Evolutionary conservation across 2,113 vertebrate genomes (phyloP).

Genomic region (Cottus gobio): DNA sequence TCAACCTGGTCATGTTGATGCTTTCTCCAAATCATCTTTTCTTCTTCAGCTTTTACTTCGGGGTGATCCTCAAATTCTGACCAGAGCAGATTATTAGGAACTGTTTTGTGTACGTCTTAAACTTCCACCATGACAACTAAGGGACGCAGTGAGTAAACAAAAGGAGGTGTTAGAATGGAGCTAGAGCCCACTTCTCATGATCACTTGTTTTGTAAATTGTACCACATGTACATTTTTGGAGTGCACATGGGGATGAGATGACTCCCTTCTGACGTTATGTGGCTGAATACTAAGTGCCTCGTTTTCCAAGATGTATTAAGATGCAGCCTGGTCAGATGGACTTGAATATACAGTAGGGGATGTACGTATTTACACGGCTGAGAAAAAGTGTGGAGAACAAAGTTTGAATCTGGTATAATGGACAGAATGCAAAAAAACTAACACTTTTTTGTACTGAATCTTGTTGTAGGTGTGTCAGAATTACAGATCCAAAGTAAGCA

Average conservation of each 20-base stretch:
- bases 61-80: not conserved
- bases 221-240: constrained; percentile 64
- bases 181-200: constrained; percentile 76
- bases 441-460: constrained; percentile 46
- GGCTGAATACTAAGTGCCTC: constrained; percentile 95
- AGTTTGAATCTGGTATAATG: constrained; percentile 43
- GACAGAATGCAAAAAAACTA: constrained; percentile 57
- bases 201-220: constrained; percentile 81
- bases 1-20: constrained; percentile 30
- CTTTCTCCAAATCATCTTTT: constrained; percentile 24
- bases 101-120: constrained; percentile 12
- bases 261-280: constrained; percentile 78
- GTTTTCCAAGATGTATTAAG: constrained; percentile 71
- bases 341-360: constrained; percentile 15
- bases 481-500: constrained; percentile 67
- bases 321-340: constrained; percentile 58
- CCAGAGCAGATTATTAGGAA: constrained; percentile 15
- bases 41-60: not conserved
- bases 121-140: constrained; percentile 23
- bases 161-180: not conserved
- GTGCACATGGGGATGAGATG: constrained; percentile 78
- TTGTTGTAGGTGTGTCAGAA: constrained; percentile 58
- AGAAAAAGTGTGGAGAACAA: constrained; percentile 45
- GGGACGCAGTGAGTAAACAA: not conserved
- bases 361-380: constrained; percentile 26